A percentile compares a stretch with the other conserved stretches of the same genome.
phyloP scores from a whole-genome alignment of 2,797 vertebrate genomes.

The Molossus molossus region DNA sequence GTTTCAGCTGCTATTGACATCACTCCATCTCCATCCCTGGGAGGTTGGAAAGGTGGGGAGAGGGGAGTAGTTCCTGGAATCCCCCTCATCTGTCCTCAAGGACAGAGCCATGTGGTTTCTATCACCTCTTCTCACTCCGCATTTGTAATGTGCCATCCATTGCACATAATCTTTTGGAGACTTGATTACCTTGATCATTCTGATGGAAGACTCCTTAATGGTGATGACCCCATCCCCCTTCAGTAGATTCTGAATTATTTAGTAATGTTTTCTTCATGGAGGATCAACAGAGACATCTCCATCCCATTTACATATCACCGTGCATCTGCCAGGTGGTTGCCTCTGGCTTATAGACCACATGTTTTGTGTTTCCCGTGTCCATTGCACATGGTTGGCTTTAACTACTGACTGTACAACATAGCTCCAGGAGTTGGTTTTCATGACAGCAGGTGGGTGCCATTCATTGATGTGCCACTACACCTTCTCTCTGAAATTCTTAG shows the following conservation, averaged over 20 bases:
- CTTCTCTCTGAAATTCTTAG: not conserved
- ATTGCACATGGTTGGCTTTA: not conserved
- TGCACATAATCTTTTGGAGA: not conserved
- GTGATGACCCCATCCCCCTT: not conserved
- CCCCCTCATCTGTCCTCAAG: not conserved
- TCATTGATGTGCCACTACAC: not conserved
- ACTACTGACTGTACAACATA: accelerated
- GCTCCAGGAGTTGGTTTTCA: not conserved
- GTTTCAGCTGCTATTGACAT: not conserved
- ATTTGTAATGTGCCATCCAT: not conserved
- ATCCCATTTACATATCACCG: not conserved
- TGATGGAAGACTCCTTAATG: not conserved
- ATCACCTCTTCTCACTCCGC: not conserved
- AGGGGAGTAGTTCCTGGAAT: not conserved
- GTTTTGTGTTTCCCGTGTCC: not conserved
- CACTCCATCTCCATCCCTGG: not conserved
- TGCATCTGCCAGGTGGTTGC: accelerated
- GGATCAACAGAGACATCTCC: not conserved
- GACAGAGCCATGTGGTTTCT: not conserved
- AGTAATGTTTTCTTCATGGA: not conserved
- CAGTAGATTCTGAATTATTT: not conserved
- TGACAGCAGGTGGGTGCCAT: no score
- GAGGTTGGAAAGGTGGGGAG: not conserved
- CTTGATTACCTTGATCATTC: not conserved
- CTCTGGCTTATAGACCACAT: not conserved